These are phyloP conservation scores for Caerostris darwini DNA, from an alignment of 1,140 invertebrate species.

Conservation along the genomic window DNA sequence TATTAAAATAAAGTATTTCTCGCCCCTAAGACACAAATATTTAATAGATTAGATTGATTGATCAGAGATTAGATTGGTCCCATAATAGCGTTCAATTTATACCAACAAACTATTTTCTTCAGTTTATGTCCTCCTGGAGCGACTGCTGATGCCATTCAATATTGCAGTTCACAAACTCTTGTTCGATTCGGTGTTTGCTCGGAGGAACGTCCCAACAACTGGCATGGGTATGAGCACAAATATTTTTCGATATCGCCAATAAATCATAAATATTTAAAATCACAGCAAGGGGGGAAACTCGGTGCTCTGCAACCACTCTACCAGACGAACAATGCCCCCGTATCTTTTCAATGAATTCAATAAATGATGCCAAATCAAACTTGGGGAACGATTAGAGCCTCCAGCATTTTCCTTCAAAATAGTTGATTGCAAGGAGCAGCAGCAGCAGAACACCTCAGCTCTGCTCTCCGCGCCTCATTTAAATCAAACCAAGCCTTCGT, in stretches of 20 bases:
- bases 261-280: conserved; percentile 67
- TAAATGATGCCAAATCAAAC: conserved; percentile 69
- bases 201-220: background rate
- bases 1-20: too few relatives aligned
- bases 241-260: conserved; percentile 35
- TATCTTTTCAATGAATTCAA: conserved; percentile 62
- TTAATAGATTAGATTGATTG: too few relatives aligned
- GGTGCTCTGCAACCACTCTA: background rate
- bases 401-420: conserved; percentile 63
- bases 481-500: conserved; percentile 57
- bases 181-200: background rate
- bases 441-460: conserved; percentile 34
- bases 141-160: background rate
- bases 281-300: background rate
- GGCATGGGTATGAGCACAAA: background rate
- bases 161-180: background rate
- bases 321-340: background rate
- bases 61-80: too few relatives aligned
- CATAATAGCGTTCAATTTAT: too few relatives aligned
- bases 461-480: conserved; percentile 55
- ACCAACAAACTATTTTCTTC: too few relatives aligned
- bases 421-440: conserved; percentile 50
- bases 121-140: too few relatives aligned
- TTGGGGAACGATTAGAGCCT: conserved; percentile 58
- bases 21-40: too few relatives aligned